Conservation (phyloP, 2,797 vertebrate genomes). For the Semotilus atromaculatus region DNA sequence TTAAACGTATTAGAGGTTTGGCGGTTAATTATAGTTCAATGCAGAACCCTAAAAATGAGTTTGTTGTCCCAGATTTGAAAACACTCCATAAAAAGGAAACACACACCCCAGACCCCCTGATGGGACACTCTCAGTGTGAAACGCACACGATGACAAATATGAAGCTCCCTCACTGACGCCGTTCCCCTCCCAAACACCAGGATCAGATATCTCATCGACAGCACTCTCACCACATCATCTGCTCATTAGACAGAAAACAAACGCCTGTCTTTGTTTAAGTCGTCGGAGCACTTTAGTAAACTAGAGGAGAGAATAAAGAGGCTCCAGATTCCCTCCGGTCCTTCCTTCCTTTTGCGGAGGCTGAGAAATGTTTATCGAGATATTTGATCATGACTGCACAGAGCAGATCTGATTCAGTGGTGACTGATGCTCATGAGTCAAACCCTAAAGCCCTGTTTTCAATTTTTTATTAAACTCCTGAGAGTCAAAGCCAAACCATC, state of each 20-base stretch:
- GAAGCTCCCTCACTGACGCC: conserved; percentile 9
- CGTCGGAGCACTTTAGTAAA: conserved; percentile 30
- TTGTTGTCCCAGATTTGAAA: not conserved
- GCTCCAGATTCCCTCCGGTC: not conserved
- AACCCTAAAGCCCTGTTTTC: conserved; percentile 20
- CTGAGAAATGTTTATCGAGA: conserved; percentile 22
- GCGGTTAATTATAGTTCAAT: not conserved
- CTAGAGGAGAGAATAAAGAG: conserved; percentile 7
- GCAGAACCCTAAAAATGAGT: not conserved
- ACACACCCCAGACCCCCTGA: not conserved
- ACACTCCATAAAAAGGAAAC: not conserved
- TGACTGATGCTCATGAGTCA: conserved; percentile 36
- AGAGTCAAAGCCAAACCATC: conserved; percentile 33
- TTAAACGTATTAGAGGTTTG: not conserved
- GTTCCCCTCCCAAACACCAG: conserved; percentile 37
- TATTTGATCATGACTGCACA: conserved; percentile 27
- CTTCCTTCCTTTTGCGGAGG: conserved; percentile 25
- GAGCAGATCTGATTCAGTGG: conserved; percentile 17
- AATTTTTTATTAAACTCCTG: not conserved
- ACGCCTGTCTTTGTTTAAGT: conserved; percentile 25
- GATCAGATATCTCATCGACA: conserved; percentile 51
- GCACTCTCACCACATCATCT: conserved; percentile 39
- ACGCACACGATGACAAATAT: not conserved
- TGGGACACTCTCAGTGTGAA: conserved; percentile 1
- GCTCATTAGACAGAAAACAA: conserved; percentile 37